These are phyloP conservation scores for Mustela lutreola DNA, from an alignment of 2,113 vertebrate species.

Conservation along the genomic window DNA sequence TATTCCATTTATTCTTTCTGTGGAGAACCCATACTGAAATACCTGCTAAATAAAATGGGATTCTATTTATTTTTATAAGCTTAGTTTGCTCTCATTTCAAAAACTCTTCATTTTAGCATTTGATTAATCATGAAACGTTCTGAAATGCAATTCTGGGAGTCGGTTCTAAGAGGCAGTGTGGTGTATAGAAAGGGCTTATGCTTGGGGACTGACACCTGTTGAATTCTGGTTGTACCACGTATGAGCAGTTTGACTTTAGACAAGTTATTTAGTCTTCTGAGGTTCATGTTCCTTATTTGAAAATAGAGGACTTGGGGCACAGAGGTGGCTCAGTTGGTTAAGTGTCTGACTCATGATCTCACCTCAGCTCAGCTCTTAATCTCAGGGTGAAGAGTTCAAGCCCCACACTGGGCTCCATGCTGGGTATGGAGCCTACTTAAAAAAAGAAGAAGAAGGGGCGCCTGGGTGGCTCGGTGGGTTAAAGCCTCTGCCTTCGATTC, in stretches of 20 bases:
- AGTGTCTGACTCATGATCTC: neutral
- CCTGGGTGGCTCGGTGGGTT: too few relatives aligned
- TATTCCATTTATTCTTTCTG: neutral
- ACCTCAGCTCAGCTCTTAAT: neutral
- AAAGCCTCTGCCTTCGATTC: too few relatives aligned
- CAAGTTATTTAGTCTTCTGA: neutral
- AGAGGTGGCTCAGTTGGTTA: neutral
- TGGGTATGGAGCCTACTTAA: neutral
- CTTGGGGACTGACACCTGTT: neutral
- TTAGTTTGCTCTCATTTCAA: slow-evolving; percentile 38
- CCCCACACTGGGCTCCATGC: neutral
- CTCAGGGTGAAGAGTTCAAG: neutral
- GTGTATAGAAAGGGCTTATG: neutral
- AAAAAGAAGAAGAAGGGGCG: neutral
- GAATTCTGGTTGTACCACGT: neutral
- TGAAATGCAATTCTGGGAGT: neutral
- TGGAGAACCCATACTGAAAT: neutral
- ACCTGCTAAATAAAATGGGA: neutral
- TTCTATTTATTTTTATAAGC: neutral
- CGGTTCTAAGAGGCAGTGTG: neutral
- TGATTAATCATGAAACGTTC: neutral
- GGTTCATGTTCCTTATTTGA: neutral
- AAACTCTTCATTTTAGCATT: neutral
- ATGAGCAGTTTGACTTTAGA: neutral
- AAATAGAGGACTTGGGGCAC: neutral